Percentiles rank a stretch among this genome's conserved stretches.
phyloP scores from a whole-genome alignment of 2,113 vertebrate species.

The Lagopus muta region DNA sequence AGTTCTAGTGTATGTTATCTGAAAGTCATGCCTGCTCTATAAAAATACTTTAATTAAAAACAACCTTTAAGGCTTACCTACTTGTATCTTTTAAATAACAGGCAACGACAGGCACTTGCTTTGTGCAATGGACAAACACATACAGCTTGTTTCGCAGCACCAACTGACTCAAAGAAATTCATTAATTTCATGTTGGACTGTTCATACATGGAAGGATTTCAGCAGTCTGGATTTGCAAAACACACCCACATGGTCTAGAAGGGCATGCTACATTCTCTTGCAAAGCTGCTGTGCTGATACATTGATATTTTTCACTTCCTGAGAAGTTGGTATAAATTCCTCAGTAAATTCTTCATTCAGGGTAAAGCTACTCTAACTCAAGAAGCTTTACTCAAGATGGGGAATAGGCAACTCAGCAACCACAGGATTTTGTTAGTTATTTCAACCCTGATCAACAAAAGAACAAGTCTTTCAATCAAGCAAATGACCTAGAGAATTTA shows the following conservation, averaged over 20 bases:
- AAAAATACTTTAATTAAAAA: neutral
- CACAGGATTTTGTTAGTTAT: neutral
- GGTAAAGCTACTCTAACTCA: neutral
- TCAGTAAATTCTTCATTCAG: neutral
- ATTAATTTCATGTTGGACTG: fast-evolving
- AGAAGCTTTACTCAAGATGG: neutral
- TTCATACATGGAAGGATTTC: fast-evolving
- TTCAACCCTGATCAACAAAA: neutral
- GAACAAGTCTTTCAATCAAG: neutral
- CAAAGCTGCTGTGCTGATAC: neutral
- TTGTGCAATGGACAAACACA: neutral
- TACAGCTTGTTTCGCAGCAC: neutral
- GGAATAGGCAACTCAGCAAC: neutral
- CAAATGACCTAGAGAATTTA: neutral
- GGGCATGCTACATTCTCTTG: fast-evolving
- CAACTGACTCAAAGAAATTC: neutral
- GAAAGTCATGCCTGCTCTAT: neutral
- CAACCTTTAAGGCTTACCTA: neutral
- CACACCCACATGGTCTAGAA: neutral
- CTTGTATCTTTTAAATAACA: neutral
- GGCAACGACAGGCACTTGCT: neutral
- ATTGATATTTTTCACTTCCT: neutral
- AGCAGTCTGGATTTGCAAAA: neutral
- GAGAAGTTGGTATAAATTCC: neutral
- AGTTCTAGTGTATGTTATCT: neutral